Evolutionary conservation across 1,140 invertebrate genomes (phyloP), one percentile per base, ranked within the genome.

Genomic region (Macrosteles quadrilineatus): DNA sequence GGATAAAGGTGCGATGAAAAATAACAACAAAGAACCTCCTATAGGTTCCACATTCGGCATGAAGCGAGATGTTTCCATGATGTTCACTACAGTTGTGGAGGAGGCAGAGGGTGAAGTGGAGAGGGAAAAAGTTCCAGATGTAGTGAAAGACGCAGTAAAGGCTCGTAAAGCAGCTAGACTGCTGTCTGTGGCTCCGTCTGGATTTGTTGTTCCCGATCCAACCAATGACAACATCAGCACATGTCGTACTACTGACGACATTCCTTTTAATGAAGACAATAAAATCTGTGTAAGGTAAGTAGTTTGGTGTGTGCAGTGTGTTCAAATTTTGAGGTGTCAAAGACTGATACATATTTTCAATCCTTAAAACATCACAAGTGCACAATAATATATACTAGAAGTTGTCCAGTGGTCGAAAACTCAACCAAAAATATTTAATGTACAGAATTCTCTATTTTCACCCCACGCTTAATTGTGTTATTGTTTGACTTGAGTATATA

Each of bases 11-110:
- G 17, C 17, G 21, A 19, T 19, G 29, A 31, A 29, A 66, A 19
- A 19, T 36, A 25, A 43, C n/a, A n/a, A n/a, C 36, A 55, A 65
- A 21, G 30, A 31, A 70, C 74, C 76, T 76, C 27, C 74, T 75
- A 30, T 31, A 53, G 80, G 76, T 14, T 74, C 78, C 2, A 67
- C 81, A 2, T 81, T 80, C 6, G 78, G 81, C 40, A 87, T 92
- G 83, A 93, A 91, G 79, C 82, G 90, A 27, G 90, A 92, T 76
- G 88, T 88, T 65, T 92, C 90, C 0, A 79, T 91, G 0, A 87
- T 92, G 29, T 92, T 92, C 71, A 92, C 90, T 0, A 84, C 87
- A 1, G 88, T 91, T 29, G 90, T 90, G 1, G 91, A 93, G 81
- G 75, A 82, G 6, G 80, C 81, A n/a, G 50, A 27, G 11, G 57